phyloP scores from a whole-genome alignment of 2,888 invertebrate genomes.

The Conops quadrifasciatus region DNA sequence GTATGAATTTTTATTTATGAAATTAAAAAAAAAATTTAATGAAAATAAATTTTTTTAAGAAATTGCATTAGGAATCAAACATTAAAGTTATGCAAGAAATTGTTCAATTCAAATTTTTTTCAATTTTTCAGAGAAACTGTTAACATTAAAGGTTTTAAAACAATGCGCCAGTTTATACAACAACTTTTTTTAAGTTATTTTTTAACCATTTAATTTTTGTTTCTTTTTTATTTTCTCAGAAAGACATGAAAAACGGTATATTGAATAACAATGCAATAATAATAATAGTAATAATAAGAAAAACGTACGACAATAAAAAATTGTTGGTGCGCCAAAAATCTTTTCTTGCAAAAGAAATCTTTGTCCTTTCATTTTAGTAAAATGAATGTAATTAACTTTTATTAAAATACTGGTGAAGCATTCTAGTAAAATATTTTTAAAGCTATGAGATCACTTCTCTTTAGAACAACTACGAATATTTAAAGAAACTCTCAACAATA shows the following conservation, averaged over 20 bases:
- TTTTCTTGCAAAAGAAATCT: conserved; percentile 4
- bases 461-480: not conserved
- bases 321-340: conserved; percentile 28
- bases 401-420: not conserved
- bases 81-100: too few species aligned
- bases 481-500: not conserved
- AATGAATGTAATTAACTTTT: not conserved
- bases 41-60: too few species aligned
- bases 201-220: not conserved
- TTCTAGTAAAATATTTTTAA: not conserved
- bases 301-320: not conserved
- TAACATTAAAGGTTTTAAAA: conserved; percentile 27
- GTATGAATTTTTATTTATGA: too few species aligned
- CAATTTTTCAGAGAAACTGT: conserved; percentile 21
- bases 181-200: conserved; percentile 36
- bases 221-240: conserved; percentile 7
- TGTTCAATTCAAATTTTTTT: conserved; percentile 27
- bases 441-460: not conserved
- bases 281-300: conserved; percentile 34
- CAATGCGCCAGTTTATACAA: too few species aligned
- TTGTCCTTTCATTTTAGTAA: conserved; percentile 5
- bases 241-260: not conserved
- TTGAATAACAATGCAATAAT: conserved; percentile 16
- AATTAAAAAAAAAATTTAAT: too few species aligned
- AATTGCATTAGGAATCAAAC: too few species aligned